Conservation (phyloP, 1,140 invertebrate genomes). For the Lasioglossum baleicum region DNA sequence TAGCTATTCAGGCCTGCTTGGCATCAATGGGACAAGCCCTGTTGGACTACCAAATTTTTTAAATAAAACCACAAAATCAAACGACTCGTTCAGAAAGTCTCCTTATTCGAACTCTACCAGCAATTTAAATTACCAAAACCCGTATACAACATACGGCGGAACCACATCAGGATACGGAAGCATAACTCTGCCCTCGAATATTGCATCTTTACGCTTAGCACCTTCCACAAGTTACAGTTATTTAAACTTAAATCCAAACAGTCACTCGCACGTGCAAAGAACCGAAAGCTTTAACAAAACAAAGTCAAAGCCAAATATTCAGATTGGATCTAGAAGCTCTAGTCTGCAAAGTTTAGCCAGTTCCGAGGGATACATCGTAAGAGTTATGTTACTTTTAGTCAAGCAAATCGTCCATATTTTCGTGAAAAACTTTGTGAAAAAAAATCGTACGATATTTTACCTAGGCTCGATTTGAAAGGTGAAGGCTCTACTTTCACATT, state of each 20-base stretch:
- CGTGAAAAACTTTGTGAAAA: too few relatives aligned
- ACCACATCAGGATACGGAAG: slow-evolving; percentile 84
- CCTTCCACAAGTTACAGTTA: slow-evolving; percentile 80
- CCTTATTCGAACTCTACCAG: slow-evolving; percentile 72
- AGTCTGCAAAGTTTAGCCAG: slow-evolving; percentile 81
- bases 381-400: slow-evolving; percentile 53
- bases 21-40: slow-evolving; percentile 68
- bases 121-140: slow-evolving; percentile 78
- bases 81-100: slow-evolving; percentile 69
- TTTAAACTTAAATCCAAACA: slow-evolving; percentile 65
- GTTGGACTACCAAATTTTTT: slow-evolving; percentile 62
- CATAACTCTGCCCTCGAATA: slow-evolving; percentile 79
- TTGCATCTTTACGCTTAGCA: slow-evolving; percentile 79
- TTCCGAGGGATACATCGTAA: slow-evolving; percentile 87
- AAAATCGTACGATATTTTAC: too few relatives aligned
- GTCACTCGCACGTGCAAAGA: slow-evolving; percentile 60
- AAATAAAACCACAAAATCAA: slow-evolving; percentile 65
- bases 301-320: slow-evolving; percentile 66
- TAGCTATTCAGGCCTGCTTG: slow-evolving; percentile 70
- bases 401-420: too few relatives aligned
- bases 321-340: slow-evolving; percentile 74
- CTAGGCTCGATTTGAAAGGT: too few relatives aligned
- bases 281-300: slow-evolving; percentile 72
- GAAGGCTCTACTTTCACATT: too few relatives aligned
- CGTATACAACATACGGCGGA: slow-evolving; percentile 82